Evolutionary conservation across 2,888 invertebrate genomes (phyloP).

Genomic region (Hetaerina titia): DNA sequence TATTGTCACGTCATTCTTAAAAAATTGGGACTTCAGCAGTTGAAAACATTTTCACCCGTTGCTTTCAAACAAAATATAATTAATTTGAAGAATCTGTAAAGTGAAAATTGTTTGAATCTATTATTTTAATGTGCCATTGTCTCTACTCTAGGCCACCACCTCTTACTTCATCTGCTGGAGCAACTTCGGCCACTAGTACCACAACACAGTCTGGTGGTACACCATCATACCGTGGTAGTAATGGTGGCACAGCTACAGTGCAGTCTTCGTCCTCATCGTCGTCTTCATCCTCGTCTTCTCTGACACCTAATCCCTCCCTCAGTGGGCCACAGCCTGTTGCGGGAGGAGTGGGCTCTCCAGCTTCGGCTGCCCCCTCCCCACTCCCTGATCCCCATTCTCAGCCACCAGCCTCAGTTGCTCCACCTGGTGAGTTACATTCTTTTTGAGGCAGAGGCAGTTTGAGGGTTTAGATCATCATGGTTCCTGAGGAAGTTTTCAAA

Average conservation of each 20-base stretch:
- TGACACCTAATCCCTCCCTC: constrained; percentile 78
- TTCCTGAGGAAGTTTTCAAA: not conserved
- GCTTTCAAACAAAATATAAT: too few species aligned
- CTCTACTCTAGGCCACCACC: constrained; percentile 36
- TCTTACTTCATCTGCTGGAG: constrained; percentile 39
- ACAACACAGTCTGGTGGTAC: constrained; percentile 81
- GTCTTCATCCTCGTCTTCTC: constrained; percentile 50
- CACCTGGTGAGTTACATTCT: constrained; percentile 74
- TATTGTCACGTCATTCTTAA: not conserved
- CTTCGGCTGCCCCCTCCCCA: constrained; percentile 85
- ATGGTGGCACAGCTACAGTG: constrained; percentile 73
- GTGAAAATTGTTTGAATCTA: not conserved
- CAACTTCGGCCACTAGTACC: constrained; percentile 77
- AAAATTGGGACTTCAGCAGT: not conserved
- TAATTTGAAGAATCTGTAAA: too few species aligned
- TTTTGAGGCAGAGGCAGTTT: not conserved
- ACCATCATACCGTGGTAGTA: constrained; percentile 82
- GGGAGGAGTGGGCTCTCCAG: constrained; percentile 82
- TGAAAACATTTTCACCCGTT: too few species aligned
- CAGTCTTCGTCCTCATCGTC: constrained; percentile 72
- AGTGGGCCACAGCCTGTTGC: constrained; percentile 78
- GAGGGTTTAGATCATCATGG: not conserved
- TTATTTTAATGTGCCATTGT: not conserved
- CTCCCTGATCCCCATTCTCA: constrained; percentile 86
- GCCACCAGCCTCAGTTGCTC: constrained; percentile 84